phyloP scores from a whole-genome alignment of 2,113 vertebrate species.

The Nyctereutes procyonoides region DNA sequence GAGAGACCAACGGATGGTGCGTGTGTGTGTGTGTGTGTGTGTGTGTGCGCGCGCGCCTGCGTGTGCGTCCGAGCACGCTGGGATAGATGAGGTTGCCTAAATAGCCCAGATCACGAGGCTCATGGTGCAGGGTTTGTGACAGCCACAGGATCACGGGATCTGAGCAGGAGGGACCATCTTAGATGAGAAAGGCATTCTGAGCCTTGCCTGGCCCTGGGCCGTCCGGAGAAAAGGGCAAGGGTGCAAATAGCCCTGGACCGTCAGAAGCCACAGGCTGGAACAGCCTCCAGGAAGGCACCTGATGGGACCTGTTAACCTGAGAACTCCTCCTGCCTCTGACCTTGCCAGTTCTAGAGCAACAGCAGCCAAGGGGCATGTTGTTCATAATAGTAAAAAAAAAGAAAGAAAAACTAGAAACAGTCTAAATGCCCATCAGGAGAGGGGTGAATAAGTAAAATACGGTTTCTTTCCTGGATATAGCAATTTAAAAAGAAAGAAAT shows the following conservation, averaged over 20 bases:
- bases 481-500: neutral
- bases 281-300: neutral
- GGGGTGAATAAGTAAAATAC: rapidly evolving
- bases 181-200: neutral
- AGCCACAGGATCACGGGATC: constrained; percentile 50
- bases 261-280: neutral
- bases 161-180: neutral
- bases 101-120: constrained; percentile 68
- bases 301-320: neutral
- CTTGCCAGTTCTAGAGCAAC: neutral
- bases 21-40: too few species aligned
- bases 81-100: neutral
- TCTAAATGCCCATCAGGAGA: neutral
- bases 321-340: neutral
- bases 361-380: neutral
- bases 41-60: neutral
- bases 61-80: too few species aligned
- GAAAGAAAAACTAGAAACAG: neutral
- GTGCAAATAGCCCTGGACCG: constrained; percentile 43
- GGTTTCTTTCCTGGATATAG: neutral
- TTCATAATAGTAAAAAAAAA: neutral
- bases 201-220: constrained; percentile 34
- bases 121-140: neutral
- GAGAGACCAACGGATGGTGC: neutral
- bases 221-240: constrained; percentile 50